These are phyloP conservation scores for Pseudorhombus dupliciocellatus DNA, from an alignment of 2,113 vertebrate species.

Conservation along the genomic window DNA sequence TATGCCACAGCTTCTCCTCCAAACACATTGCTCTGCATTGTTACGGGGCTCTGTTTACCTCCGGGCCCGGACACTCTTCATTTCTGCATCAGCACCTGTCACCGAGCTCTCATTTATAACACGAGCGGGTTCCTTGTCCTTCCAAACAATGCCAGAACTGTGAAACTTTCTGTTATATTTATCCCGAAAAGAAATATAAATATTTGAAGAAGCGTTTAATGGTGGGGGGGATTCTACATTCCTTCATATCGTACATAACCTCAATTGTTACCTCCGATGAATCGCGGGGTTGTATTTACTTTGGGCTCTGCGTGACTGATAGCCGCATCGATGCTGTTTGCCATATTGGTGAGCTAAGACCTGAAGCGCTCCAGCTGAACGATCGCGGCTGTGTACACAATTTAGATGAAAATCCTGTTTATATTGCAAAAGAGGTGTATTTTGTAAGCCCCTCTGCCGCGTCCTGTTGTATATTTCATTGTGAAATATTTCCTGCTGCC, in stretches of 20 bases:
- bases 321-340: slow-evolving; percentile 65
- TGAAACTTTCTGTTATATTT: slow-evolving; percentile 80
- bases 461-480: slow-evolving; percentile 73
- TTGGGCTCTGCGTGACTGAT: slow-evolving; percentile 72
- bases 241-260: slow-evolving; percentile 77
- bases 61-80: slow-evolving; percentile 39
- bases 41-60: slow-evolving; percentile 70
- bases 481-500: slow-evolving; percentile 70
- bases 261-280: slow-evolving; percentile 81
- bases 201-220: slow-evolving; percentile 80
- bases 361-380: slow-evolving; percentile 78
- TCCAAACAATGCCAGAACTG: slow-evolving; percentile 77
- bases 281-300: slow-evolving; percentile 75
- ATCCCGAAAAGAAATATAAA: slow-evolving; percentile 80
- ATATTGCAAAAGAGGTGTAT: slow-evolving; percentile 80
- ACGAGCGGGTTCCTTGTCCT: slow-evolving; percentile 52
- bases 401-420: slow-evolving; percentile 82
- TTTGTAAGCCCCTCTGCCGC: slow-evolving; percentile 68
- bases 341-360: slow-evolving; percentile 72
- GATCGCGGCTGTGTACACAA: slow-evolving; percentile 64
- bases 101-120: slow-evolving; percentile 70
- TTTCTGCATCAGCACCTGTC: slow-evolving; percentile 72
- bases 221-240: slow-evolving; percentile 55
- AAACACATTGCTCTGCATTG: slow-evolving; percentile 52
- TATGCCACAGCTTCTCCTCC: slow-evolving; percentile 41